Evolutionary conservation across 2,888 invertebrate species (phyloP).

Genomic region (Lasioglossum malachurum): DNA sequence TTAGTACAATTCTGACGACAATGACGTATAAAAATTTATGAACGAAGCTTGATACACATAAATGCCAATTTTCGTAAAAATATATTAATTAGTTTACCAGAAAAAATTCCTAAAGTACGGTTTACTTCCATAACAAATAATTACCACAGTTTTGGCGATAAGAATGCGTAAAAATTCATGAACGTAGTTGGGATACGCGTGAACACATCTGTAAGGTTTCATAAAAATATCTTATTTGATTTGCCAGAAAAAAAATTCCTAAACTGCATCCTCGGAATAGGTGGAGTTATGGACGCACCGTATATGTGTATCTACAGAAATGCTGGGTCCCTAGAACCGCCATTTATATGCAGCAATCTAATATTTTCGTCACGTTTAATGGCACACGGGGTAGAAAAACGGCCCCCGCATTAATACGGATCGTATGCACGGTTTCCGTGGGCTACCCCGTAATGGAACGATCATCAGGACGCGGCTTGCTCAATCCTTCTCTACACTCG

Average conservation of each 20-base stretch:
- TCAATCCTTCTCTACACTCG: slow-evolving; percentile 56
- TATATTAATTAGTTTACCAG: background rate
- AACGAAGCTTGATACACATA: no score
- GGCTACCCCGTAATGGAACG: slow-evolving; percentile 42
- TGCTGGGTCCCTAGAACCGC: background rate
- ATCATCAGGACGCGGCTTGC: slow-evolving; percentile 43
- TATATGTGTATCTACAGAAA: background rate
- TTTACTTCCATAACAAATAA: background rate
- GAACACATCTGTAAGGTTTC: background rate
- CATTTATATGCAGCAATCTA: background rate
- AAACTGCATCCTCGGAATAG: background rate
- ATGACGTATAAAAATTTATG: no score
- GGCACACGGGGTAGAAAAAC: slow-evolving; percentile 4
- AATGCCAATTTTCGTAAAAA: background rate
- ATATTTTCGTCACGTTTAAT: slow-evolving; percentile 22
- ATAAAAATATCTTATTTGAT: background rate
- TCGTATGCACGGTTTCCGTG: slow-evolving; percentile 31
- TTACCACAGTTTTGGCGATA: background rate
- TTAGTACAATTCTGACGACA: background rate
- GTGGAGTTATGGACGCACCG: background rate
- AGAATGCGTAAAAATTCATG: background rate
- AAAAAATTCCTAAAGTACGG: background rate
- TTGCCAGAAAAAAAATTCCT: background rate
- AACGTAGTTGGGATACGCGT: background rate
- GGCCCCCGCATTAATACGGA: slow-evolving; percentile 36